Conservation (phyloP, 2,113 vertebrate genomes). For the Cacatua alba region DNA sequence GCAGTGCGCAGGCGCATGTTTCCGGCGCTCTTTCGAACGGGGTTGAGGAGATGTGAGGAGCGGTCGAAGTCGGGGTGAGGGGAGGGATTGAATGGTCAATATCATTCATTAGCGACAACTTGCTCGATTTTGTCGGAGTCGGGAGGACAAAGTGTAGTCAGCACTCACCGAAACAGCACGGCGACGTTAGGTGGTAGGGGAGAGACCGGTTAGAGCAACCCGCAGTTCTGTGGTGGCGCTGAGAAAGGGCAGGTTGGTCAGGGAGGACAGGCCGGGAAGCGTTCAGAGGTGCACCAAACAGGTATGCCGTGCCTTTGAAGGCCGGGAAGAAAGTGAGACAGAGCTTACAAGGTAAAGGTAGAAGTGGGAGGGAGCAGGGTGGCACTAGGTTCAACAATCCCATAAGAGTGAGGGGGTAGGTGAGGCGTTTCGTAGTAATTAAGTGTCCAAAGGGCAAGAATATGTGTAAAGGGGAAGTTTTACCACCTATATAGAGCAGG, state of each 20-base stretch:
- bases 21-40: not conserved
- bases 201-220: rapidly evolving
- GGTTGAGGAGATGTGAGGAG: not conserved
- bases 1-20: slow-evolving; percentile 17
- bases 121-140: rapidly evolving
- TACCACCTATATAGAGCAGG: not conserved
- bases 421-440: rapidly evolving
- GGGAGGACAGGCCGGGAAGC: not conserved
- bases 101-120: rapidly evolving
- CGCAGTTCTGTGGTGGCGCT: not conserved
- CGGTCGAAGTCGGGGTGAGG: too few species aligned
- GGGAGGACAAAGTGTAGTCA: not conserved
- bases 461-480: not conserved
- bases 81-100: rapidly evolving
- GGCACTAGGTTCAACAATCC: not conserved
- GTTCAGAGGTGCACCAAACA: not conserved
- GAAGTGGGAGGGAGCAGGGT: not conserved
- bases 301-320: not conserved
- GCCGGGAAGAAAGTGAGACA: not conserved
- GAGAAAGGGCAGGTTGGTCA: not conserved
- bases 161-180: rapidly evolving
- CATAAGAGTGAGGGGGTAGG: too few species aligned
- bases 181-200: rapidly evolving
- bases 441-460: not conserved
- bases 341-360: not conserved